phyloP scores from a whole-genome alignment of 2,113 vertebrate species.

The Grallaria varia region DNA sequence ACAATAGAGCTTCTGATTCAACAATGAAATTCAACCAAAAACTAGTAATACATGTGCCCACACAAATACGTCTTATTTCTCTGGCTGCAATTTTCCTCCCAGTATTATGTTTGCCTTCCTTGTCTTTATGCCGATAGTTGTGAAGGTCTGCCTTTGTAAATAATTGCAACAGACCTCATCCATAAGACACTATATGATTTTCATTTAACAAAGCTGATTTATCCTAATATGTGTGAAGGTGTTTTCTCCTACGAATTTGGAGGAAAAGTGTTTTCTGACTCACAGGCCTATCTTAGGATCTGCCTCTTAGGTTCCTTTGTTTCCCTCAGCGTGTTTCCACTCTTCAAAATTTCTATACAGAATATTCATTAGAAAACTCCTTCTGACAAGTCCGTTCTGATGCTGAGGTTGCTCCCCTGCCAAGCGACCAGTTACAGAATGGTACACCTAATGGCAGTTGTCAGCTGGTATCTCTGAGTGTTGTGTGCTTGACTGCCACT shows the following conservation, averaged over 20 bases:
- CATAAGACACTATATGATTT: neutral
- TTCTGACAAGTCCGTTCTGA: neutral
- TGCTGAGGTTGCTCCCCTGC: neutral
- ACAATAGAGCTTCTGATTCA: neutral
- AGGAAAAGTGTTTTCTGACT: neutral
- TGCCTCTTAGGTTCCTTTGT: neutral
- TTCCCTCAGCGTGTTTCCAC: neutral
- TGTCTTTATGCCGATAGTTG: neutral
- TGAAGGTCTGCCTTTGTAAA: neutral
- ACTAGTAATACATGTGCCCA: neutral
- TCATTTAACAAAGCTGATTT: neutral
- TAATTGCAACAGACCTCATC: neutral
- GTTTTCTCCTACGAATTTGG: neutral
- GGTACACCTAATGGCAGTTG: neutral
- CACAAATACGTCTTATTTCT: neutral
- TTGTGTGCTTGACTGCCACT: neutral
- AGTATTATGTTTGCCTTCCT: neutral
- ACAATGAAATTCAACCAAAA: conserved; percentile 15
- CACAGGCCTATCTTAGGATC: neutral
- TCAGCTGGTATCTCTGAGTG: neutral
- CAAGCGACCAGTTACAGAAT: neutral
- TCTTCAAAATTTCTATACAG: neutral
- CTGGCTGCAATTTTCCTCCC: neutral
- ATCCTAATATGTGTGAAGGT: neutral
- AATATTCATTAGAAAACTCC: neutral